These are phyloP conservation scores for Andrena cerasifolii DNA, from an alignment of 1,140 invertebrate genomes.

Conservation along the genomic window DNA sequence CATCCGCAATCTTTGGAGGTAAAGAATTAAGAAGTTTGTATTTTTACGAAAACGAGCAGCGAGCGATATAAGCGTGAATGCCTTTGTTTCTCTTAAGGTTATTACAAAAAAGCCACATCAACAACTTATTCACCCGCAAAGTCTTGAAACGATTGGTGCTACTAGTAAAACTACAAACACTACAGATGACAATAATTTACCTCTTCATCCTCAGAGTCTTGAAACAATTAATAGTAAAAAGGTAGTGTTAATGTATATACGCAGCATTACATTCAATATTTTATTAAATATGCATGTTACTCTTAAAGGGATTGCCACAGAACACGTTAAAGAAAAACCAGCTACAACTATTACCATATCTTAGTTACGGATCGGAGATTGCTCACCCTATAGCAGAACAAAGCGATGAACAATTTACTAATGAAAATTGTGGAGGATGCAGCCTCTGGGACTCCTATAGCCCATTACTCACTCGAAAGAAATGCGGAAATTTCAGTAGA, in stretches of 20 bases:
- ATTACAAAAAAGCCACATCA: constrained; percentile 79
- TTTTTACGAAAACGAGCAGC: no score
- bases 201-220: constrained; percentile 80
- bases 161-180: constrained; percentile 77
- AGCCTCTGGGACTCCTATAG: constrained; percentile 85
- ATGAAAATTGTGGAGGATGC: constrained; percentile 75
- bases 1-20: constrained; percentile 81
- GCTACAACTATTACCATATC: constrained; percentile 84
- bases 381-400: constrained; percentile 93
- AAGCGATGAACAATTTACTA: constrained; percentile 87
- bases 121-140: constrained; percentile 79
- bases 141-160: constrained; percentile 80
- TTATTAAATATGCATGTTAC: constrained; percentile 33
- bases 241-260: constrained; percentile 52
- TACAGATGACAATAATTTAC: constrained; percentile 81
- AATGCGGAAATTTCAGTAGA: constrained; percentile 71
- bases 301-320: constrained; percentile 77
- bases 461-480: constrained; percentile 85
- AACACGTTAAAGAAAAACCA: constrained; percentile 80
- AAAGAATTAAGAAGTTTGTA: no score
- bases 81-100: constrained; percentile 69
- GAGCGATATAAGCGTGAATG: not conserved
- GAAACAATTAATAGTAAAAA: constrained; percentile 81
- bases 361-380: constrained; percentile 89
- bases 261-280: not conserved